Evolutionary conservation across 2,797 vertebrate genomes (phyloP).

Genomic region (Squalus acanthias): DNA sequence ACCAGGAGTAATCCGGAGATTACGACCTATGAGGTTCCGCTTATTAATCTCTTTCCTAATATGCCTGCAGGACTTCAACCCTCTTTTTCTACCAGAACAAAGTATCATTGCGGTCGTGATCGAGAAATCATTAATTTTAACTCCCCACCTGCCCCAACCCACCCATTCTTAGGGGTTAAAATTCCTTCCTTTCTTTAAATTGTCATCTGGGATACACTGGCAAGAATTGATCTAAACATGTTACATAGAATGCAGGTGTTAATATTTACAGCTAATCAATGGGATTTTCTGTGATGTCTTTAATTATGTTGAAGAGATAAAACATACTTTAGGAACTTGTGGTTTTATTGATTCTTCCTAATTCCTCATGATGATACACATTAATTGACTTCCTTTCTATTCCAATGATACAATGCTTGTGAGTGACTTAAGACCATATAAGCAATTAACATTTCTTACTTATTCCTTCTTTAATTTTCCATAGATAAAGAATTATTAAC

Average conservation of each 20-base stretch:
- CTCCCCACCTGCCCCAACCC: not conserved
- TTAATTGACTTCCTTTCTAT: not conserved
- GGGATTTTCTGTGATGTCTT: not conserved
- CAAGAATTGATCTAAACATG: not conserved
- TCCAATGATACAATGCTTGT: not conserved
- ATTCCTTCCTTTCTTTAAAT: not conserved
- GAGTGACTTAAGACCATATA: not conserved
- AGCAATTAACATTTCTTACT: not conserved
- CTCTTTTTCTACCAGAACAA: no score
- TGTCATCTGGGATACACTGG: not conserved
- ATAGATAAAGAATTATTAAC: slow-evolving; percentile 63
- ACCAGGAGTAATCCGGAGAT: no score
- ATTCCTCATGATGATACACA: not conserved
- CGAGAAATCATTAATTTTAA: not conserved
- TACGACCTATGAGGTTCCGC: no score
- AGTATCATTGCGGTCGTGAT: no score
- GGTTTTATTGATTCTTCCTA: not conserved
- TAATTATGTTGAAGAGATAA: not conserved
- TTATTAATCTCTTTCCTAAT: not conserved
- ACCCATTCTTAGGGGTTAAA: not conserved
- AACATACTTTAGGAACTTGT: not conserved
- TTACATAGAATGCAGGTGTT: not conserved
- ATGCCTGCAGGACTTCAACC: no score
- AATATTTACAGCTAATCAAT: not conserved
- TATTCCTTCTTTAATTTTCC: not conserved